Percentiles rank a stretch among this genome's conserved stretches.
Conservation (phyloP, 2,888 invertebrate species). For the Globia sparganii region DNA sequence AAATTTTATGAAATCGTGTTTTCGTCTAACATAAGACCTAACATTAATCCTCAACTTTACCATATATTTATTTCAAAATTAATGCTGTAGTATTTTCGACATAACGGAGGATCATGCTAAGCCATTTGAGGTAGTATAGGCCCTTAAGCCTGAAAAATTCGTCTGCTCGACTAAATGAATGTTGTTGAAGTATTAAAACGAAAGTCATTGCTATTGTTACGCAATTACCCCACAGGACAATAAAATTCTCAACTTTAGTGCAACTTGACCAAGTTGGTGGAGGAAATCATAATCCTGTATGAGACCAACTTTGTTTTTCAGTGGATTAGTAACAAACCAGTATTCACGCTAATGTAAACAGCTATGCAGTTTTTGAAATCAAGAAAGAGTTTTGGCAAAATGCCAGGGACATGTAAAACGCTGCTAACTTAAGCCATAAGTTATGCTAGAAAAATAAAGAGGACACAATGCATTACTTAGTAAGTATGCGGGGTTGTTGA, state of each 20-base stretch:
- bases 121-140: too few species aligned
- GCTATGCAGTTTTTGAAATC: constrained; percentile 9
- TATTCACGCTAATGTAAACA: constrained; percentile 4
- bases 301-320: neutral
- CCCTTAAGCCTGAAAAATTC: neutral
- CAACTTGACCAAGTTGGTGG: neutral
- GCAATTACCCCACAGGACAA: neutral
- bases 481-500: constrained; percentile 4
- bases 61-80: too few species aligned
- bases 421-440: constrained; percentile 24
- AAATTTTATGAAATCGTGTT: too few species aligned
- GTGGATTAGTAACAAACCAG: neutral
- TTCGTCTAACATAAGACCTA: too few species aligned
- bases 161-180: neutral
- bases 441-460: constrained; percentile 25
- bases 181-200: neutral
- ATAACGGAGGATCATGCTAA: too few species aligned
- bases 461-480: neutral
- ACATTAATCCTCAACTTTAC: too few species aligned
- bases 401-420: constrained; percentile 18
- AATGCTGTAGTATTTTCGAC: too few species aligned
- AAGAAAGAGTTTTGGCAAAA: constrained; percentile 24
- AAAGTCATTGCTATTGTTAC: neutral
- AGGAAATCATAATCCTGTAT: neutral
- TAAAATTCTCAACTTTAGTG: neutral